A percentile compares a stretch with the other conserved stretches of the same genome.
These are phyloP conservation scores for Decapterus maruadsi DNA, from an alignment of 2,797 vertebrate species.

Conservation along the genomic window DNA sequence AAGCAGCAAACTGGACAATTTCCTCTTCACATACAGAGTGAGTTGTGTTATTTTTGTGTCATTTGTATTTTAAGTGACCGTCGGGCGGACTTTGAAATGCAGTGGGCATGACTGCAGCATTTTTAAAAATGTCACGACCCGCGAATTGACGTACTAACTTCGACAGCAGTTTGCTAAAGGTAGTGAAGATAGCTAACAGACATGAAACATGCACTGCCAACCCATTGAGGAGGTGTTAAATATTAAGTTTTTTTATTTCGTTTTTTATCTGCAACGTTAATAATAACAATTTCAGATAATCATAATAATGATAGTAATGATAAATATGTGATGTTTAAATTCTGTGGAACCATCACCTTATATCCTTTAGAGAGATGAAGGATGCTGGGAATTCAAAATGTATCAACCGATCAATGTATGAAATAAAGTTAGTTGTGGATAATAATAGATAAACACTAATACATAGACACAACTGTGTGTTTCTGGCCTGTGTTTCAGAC, in stretches of 20 bases:
- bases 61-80: too few species aligned
- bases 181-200: background rate
- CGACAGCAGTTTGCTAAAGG: background rate
- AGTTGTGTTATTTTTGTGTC: background rate
- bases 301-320: too few species aligned
- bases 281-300: too few species aligned
- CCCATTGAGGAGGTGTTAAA: background rate
- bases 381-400: background rate
- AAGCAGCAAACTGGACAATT: background rate
- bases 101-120: background rate
- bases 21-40: background rate
- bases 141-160: conserved; percentile 33
- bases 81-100: background rate
- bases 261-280: too few species aligned
- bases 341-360: too few species aligned
- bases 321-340: too few species aligned
- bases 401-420: background rate
- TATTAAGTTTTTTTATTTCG: background rate
- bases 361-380: background rate
- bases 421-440: too few species aligned
- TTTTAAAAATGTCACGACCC: conserved; percentile 36
- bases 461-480: background rate
- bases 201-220: fast-evolving
- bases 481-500: background rate
- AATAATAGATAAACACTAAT: background rate